phyloP scores from a whole-genome alignment of 2,797 vertebrate genomes.

The Carcharodon carcharias region DNA sequence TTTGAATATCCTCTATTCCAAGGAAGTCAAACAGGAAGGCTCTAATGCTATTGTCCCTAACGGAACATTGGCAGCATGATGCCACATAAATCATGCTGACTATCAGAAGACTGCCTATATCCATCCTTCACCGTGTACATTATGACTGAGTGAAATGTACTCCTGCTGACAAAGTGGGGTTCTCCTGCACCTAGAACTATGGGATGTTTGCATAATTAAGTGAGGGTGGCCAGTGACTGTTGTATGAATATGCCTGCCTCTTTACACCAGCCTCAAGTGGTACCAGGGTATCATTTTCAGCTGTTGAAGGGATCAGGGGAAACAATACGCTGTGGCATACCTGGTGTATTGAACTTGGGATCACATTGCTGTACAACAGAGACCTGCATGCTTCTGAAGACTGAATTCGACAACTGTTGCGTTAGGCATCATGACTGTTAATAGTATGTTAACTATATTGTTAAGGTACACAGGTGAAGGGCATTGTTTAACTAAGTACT shows the following conservation, averaged over 20 bases:
- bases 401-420: too few relatives aligned
- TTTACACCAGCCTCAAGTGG: not conserved
- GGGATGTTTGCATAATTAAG: not conserved
- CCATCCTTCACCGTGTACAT: not conserved
- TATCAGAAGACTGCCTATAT: not conserved
- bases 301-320: not conserved
- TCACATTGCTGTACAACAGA: too few relatives aligned
- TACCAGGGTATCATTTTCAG: not conserved
- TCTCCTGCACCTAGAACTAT: not conserved
- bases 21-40: not conserved
- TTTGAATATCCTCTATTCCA: not conserved
- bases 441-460: too few relatives aligned
- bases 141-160: not conserved
- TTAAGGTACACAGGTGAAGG: too few relatives aligned
- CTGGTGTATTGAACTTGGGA: too few relatives aligned
- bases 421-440: too few relatives aligned
- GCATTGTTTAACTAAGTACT: too few relatives aligned
- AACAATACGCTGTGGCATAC: not conserved
- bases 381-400: too few relatives aligned
- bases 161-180: not conserved
- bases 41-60: not conserved
- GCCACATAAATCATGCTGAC: not conserved
- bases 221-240: not conserved
- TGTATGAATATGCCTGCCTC: not conserved
- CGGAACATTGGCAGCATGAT: not conserved